These are phyloP conservation scores for Diarsia dahlii DNA, from an alignment of 2,888 invertebrate species.

Conservation along the genomic window DNA sequence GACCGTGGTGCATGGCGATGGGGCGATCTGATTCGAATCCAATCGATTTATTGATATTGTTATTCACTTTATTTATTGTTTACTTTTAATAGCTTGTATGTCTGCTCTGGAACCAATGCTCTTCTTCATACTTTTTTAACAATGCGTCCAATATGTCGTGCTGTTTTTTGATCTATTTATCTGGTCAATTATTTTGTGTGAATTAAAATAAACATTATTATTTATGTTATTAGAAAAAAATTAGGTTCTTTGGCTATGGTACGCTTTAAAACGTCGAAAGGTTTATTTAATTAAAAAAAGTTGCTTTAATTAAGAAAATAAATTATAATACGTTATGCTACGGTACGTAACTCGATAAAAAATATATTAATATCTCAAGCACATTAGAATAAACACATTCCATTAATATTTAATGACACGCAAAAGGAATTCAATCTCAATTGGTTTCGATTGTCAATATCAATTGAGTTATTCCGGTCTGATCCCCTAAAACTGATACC, in stretches of 20 bases:
- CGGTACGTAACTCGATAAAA: constrained; percentile 35
- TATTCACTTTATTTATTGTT: not conserved
- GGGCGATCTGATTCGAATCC: constrained; percentile 23
- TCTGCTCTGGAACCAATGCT: not conserved
- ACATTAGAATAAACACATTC: constrained; percentile 52
- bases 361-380: constrained; percentile 43
- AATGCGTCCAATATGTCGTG: not conserved
- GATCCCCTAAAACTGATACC: no score
- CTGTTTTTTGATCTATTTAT: not conserved
- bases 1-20: constrained; percentile 24
- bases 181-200: not conserved
- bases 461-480: no score
- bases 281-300: constrained; percentile 25
- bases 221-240: not conserved
- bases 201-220: not conserved
- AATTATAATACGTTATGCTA: not conserved
- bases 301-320: constrained; percentile 20
- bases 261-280: not conserved
- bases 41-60: constrained; percentile 19
- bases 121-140: not conserved
- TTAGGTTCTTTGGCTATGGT: not conserved
- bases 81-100: not conserved
- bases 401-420: constrained; percentile 52
- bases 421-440: constrained; percentile 45
- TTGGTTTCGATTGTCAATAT: constrained; percentile 46